These are phyloP conservation scores for Pemphigus obesinymphae DNA, from an alignment of 1,140 invertebrate genomes.

Conservation along the genomic window DNA sequence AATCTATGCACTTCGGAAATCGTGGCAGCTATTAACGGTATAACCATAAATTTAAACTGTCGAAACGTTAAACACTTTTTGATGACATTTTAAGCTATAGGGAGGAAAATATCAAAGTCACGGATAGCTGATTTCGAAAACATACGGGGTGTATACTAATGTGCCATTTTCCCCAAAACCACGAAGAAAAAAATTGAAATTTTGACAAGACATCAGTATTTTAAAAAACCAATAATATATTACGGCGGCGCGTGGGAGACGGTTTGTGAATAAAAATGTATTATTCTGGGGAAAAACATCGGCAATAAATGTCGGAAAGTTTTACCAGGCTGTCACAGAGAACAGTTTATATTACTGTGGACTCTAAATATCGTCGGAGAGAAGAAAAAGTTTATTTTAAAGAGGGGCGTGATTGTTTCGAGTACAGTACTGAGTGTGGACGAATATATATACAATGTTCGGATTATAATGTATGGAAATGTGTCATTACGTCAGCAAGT, in stretches of 20 bases:
- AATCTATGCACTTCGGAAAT: neutral
- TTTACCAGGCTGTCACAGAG: neutral
- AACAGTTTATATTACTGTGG: neutral
- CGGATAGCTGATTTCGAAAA: neutral
- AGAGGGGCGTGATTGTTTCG: neutral
- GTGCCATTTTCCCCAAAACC: neutral
- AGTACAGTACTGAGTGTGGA: neutral
- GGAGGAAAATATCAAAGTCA: neutral
- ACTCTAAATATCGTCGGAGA: neutral
- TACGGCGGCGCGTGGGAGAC: neutral
- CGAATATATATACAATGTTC: neutral
- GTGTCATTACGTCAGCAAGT: neutral
- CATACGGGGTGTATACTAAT: neutral
- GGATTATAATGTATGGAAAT: constrained; percentile 6
- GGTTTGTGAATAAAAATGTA: neutral
- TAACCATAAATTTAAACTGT: constrained; percentile 22
- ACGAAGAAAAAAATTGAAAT: neutral
- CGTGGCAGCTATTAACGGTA: neutral
- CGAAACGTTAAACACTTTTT: neutral
- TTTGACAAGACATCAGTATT: neutral
- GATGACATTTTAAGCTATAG: constrained; percentile 7
- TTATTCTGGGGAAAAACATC: neutral
- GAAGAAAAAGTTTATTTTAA: neutral
- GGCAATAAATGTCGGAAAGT: neutral
- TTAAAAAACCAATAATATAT: neutral